Evolutionary conservation across 2,888 invertebrate species (phyloP).

Genomic region (Azorinus chamasolen): DNA sequence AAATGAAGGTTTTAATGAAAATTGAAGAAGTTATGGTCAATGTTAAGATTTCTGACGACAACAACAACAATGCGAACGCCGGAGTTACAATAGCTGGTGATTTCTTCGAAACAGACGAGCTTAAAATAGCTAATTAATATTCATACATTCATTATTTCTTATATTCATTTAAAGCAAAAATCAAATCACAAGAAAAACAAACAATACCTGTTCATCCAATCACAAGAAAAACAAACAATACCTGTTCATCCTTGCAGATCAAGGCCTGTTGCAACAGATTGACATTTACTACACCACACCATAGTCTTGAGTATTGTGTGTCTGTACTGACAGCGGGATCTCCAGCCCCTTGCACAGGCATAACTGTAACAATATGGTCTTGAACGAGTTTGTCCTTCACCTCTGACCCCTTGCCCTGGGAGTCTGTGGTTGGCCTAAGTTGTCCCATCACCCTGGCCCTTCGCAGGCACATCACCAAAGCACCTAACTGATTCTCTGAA

Average conservation of each 20-base stretch:
- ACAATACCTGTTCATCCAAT: too few relatives aligned
- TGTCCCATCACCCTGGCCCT: conserved; percentile 79
- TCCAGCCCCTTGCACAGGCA: background rate
- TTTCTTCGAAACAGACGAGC: too few relatives aligned
- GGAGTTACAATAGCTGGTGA: too few relatives aligned
- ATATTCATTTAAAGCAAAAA: too few relatives aligned
- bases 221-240: too few relatives aligned
- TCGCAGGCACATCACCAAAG: conserved; percentile 82
- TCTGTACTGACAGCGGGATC: background rate
- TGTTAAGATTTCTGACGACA: too few relatives aligned
- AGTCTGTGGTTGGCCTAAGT: conserved; percentile 30
- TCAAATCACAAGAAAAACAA: too few relatives aligned
- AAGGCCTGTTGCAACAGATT: conserved; percentile 88
- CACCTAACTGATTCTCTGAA: conserved; percentile 69
- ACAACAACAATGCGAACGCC: too few relatives aligned
- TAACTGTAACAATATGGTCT: background rate
- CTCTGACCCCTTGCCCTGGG: background rate
- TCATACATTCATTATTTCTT: too few relatives aligned
- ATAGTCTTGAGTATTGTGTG: conserved; percentile 76
- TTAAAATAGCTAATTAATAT: too few relatives aligned
- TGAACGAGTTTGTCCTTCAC: background rate
- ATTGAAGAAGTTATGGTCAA: too few relatives aligned
- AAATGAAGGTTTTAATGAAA: too few relatives aligned
- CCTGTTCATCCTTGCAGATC: conserved; percentile 89
- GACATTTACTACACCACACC: conserved; percentile 89